Conservation (phyloP, 2,888 invertebrate genomes). For the Cephalotes varians region DNA sequence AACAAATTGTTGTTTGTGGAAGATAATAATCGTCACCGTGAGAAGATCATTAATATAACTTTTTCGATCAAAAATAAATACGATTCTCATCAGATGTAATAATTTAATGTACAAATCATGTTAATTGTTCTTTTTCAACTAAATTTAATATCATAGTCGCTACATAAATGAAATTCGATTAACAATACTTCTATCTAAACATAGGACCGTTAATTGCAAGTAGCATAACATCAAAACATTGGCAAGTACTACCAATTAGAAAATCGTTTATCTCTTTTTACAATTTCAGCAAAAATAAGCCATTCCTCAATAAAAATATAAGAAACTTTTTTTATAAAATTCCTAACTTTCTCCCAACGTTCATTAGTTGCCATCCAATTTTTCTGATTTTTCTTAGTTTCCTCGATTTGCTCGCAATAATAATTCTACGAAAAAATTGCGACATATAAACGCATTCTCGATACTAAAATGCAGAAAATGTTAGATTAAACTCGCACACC, state of each 20-base stretch:
- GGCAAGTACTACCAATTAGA: neutral
- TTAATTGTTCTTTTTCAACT: neutral
- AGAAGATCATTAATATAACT: neutral
- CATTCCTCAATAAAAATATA: neutral
- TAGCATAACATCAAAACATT: neutral
- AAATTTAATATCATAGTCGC: neutral
- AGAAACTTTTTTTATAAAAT: neutral
- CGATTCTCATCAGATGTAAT: neutral
- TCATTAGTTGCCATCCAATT: neutral
- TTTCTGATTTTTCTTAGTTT: neutral
- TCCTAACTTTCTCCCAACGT: neutral
- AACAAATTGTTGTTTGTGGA: neutral
- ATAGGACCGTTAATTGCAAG: neutral
- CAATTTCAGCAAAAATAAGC: neutral
- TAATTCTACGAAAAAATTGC: slow-evolving; percentile 11
- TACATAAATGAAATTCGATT: neutral
- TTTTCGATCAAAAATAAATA: neutral
- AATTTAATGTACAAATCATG: neutral
- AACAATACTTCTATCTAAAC: neutral
- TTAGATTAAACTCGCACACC: slow-evolving; percentile 22
- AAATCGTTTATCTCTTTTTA: neutral
- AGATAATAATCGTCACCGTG: neutral
- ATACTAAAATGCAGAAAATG: slow-evolving; percentile 12
- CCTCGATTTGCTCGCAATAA: neutral
- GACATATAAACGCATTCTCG: neutral